phyloP scores from a whole-genome alignment of 1,140 invertebrate species.

The Drosophila serrata region DNA sequence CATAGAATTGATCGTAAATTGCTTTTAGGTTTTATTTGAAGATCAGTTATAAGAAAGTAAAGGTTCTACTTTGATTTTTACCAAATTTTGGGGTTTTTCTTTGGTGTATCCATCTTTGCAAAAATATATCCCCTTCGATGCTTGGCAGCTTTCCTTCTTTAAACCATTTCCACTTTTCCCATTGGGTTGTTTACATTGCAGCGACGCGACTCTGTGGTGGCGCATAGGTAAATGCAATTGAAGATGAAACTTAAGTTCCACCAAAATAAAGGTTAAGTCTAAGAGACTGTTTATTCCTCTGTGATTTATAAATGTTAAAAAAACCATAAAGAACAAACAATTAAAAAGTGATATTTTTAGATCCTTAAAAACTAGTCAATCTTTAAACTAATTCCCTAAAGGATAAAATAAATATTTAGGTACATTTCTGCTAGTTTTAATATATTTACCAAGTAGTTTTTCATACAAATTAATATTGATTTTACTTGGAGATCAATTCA shows the following conservation, averaged over 20 bases:
- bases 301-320: background rate
- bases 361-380: no score
- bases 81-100: background rate
- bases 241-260: conserved; percentile 28
- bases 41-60: no score
- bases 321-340: no score
- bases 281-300: conserved; percentile 16
- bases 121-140: conserved; percentile 8
- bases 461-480: no score
- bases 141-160: background rate
- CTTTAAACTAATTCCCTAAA: no score
- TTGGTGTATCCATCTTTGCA: background rate
- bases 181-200: conserved; percentile 57
- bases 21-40: no score
- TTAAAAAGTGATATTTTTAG: no score
- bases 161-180: conserved; percentile 12
- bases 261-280: conserved; percentile 14
- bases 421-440: no score
- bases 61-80: no score
- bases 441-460: no score
- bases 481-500: no score
- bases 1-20: background rate
- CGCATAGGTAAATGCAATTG: conserved; percentile 50
- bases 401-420: no score
- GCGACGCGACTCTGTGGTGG: conserved; percentile 39